Percentiles rank a stretch among this genome's conserved stretches.
Conservation (phyloP, 2,797 vertebrate genomes). For the Hoplostethus atlanticus region DNA sequence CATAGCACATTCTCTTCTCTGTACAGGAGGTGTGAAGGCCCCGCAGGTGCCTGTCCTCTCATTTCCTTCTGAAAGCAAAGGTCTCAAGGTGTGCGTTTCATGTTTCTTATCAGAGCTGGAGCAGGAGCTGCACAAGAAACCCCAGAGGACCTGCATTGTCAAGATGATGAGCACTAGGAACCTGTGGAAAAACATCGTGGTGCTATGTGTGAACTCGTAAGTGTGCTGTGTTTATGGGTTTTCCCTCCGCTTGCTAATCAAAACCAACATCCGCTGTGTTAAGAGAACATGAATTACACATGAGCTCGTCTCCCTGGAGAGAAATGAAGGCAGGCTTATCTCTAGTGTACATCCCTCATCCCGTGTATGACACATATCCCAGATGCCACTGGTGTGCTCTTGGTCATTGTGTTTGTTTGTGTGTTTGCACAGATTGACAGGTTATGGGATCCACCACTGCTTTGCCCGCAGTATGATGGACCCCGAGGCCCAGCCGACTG, state of each 20-base stretch:
- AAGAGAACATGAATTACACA: slow-evolving; percentile 50
- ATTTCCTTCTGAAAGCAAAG: slow-evolving; percentile 54
- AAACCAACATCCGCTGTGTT: slow-evolving; percentile 39
- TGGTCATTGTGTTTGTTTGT: slow-evolving; percentile 1
- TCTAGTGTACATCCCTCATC: background rate
- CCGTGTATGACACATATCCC: slow-evolving; percentile 1
- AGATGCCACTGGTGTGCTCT: background rate
- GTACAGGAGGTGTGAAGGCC: slow-evolving; percentile 11
- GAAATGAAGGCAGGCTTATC: background rate
- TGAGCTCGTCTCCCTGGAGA: slow-evolving; percentile 33
- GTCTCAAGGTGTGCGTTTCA: slow-evolving; percentile 64
- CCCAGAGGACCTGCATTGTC: slow-evolving; percentile 93
- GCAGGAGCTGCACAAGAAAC: slow-evolving; percentile 90
- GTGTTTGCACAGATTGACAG: slow-evolving; percentile 88
- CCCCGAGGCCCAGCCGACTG: slow-evolving; percentile 90
- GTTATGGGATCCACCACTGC: slow-evolving; percentile 97
- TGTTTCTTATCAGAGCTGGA: slow-evolving; percentile 90
- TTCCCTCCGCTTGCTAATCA: slow-evolving; percentile 40
- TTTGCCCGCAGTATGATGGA: slow-evolving; percentile 96
- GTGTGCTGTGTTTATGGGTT: slow-evolving; percentile 70
- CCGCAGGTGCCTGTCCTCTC: slow-evolving; percentile 40
- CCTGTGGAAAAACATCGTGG: slow-evolving; percentile 98
- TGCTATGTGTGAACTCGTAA: slow-evolving; percentile 98
- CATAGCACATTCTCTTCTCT: slow-evolving; percentile 35
- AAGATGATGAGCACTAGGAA: slow-evolving; percentile 97